Conservation (phyloP, 1,140 invertebrate genomes). For the Uloborus diversus region DNA sequence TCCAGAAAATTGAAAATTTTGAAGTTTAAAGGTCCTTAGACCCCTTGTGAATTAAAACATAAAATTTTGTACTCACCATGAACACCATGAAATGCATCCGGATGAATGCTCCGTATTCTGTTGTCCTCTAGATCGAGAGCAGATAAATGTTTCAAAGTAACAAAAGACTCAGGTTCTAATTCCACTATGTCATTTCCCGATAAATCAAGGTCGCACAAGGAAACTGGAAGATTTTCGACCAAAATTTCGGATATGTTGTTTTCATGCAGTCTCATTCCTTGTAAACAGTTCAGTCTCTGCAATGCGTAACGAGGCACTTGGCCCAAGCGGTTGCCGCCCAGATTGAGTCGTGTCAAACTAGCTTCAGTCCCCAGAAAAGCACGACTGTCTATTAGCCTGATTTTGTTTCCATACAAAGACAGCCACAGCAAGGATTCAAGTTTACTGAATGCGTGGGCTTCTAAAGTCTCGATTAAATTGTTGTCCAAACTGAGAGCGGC, state of each 20-base stretch:
- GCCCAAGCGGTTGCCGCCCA: slow-evolving; percentile 59
- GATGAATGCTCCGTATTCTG: slow-evolving; percentile 58
- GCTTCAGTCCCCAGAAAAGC: slow-evolving; percentile 59
- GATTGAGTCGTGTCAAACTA: slow-evolving; percentile 59
- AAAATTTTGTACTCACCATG: slow-evolving; percentile 75
- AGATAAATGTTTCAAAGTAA: slow-evolving; percentile 48
- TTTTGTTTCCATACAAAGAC: slow-evolving; percentile 59
- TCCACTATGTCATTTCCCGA: slow-evolving; percentile 56
- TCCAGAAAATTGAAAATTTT: too few species aligned
- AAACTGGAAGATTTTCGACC: slow-evolving; percentile 35
- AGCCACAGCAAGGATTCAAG: slow-evolving; percentile 58
- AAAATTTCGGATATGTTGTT: slow-evolving; percentile 48
- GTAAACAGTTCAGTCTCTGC: slow-evolving; percentile 55
- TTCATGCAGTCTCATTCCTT: slow-evolving; percentile 58
- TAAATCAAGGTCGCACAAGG: slow-evolving; percentile 57
- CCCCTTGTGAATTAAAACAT: too few species aligned
- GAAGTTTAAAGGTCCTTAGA: too few species aligned
- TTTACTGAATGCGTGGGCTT: slow-evolving; percentile 57
- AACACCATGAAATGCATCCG: slow-evolving; percentile 59
- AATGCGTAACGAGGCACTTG: slow-evolving; percentile 58
- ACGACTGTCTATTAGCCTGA: slow-evolving; percentile 54
- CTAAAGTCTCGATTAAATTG: slow-evolving; percentile 58
- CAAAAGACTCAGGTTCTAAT: slow-evolving; percentile 55
- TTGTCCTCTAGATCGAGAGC: slow-evolving; percentile 59
- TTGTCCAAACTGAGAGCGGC: slow-evolving; percentile 58